phyloP scores from a whole-genome alignment of 2,888 invertebrate genomes.

The Entomobrya multifasciata region DNA sequence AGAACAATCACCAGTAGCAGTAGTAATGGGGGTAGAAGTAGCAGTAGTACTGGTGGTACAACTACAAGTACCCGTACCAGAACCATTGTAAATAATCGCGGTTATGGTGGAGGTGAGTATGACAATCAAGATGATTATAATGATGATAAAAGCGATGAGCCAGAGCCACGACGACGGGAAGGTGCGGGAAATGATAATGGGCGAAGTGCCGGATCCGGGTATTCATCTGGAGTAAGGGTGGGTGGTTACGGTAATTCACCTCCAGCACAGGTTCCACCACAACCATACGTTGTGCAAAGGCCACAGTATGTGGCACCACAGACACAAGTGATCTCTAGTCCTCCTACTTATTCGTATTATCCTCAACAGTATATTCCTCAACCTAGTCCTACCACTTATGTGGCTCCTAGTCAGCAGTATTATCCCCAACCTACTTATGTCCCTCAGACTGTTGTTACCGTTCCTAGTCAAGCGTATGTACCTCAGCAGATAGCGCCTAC shows the following conservation, averaged over 20 bases:
- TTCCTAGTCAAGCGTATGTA: not conserved
- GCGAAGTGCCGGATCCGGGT: conserved; percentile 37
- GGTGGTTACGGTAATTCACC: not conserved
- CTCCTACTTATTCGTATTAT: conserved; percentile 48
- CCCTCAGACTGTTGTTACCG: conserved; percentile 28
- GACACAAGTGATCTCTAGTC: conserved; percentile 28
- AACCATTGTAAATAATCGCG: conserved; percentile 52
- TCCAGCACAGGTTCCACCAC: not conserved
- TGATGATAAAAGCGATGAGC: not conserved
- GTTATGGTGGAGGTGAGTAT: conserved; percentile 55
- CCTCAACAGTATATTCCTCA: conserved; percentile 40
- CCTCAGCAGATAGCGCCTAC: not conserved
- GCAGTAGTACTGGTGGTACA: conserved; percentile 27
- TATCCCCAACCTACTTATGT: conserved; percentile 30
- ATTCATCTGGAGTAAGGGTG: not conserved
- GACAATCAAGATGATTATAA: conserved; percentile 8
- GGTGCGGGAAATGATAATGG: not conserved
- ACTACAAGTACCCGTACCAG: not conserved
- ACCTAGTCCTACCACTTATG: conserved; percentile 51
- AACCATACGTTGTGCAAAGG: not conserved
- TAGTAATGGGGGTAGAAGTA: not conserved
- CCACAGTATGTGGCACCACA: conserved; percentile 22
- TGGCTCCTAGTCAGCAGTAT: conserved; percentile 37
- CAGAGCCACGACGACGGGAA: conserved; percentile 17
- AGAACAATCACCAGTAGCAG: not conserved